phyloP scores from a whole-genome alignment of 2,113 vertebrate genomes.

The Odobenus rosmarus region DNA sequence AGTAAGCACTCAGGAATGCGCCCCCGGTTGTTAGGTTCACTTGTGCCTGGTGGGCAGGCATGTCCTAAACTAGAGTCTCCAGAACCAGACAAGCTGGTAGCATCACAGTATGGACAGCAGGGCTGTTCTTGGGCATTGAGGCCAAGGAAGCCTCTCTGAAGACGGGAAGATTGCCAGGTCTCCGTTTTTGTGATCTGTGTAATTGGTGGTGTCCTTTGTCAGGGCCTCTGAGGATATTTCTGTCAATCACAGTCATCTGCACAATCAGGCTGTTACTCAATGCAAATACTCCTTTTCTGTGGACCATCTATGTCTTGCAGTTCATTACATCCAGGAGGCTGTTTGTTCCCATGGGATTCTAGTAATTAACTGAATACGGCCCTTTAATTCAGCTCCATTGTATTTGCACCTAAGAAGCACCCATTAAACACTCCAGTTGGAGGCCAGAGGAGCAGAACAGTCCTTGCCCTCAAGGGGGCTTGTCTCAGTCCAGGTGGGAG shows the following conservation, averaged over 20 bases:
- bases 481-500: background rate
- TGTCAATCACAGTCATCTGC: background rate
- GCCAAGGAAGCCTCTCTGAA: background rate
- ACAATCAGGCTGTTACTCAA: background rate
- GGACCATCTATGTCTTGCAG: background rate
- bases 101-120: background rate
- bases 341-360: background rate
- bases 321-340: background rate
- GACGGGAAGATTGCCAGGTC: background rate
- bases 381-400: conserved; percentile 11
- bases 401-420: background rate
- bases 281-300: background rate
- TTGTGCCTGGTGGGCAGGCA: background rate
- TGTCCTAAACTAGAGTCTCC: background rate
- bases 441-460: background rate
- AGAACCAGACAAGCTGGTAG: background rate
- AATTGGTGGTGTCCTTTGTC: background rate
- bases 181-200: background rate
- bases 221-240: background rate
- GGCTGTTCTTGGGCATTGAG: background rate
- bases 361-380: background rate
- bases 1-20: background rate
- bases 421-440: background rate
- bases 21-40: background rate
- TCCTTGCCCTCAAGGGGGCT: background rate